Conservation (phyloP, 1,140 invertebrate species). For the Cyclina sinensis region DNA sequence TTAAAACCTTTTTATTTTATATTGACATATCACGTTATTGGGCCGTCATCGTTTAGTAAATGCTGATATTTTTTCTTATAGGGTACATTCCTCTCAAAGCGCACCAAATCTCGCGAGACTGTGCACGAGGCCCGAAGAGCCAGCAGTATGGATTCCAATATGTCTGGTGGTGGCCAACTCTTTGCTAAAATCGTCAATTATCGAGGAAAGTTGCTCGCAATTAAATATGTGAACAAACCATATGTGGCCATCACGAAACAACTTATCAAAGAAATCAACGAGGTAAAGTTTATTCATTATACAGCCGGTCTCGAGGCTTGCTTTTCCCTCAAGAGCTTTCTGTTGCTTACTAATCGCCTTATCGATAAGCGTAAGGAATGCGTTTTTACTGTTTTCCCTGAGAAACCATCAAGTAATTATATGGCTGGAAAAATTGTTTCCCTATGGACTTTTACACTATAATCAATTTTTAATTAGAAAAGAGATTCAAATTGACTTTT, state of each 20-base stretch:
- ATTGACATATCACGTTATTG: no score
- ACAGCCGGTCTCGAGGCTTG: not conserved
- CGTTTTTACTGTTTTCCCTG: no score
- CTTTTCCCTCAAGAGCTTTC: not conserved
- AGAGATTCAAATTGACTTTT: no score
- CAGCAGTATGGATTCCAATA: constrained; percentile 43
- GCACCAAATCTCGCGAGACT: not conserved
- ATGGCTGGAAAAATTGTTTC: no score
- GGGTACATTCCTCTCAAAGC: constrained; percentile 36
- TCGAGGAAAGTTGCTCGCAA: constrained; percentile 27
- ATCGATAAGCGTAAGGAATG: no score
- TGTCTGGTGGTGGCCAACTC: constrained; percentile 29
- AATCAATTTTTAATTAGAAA: no score
- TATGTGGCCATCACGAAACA: constrained; percentile 36
- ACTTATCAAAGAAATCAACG: constrained; percentile 54
- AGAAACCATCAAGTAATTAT: no score
- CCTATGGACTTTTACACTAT: no score
- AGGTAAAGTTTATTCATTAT: constrained; percentile 37
- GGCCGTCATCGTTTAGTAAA: no score
- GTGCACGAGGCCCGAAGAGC: not conserved
- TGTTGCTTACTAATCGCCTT: no score
- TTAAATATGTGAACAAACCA: constrained; percentile 51
- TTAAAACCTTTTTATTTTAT: no score
- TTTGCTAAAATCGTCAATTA: constrained; percentile 52
- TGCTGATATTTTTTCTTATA: no score